Base-by-base conservation (phyloP, 2,113 vertebrate species). In the Lethenteron reissneri region DNA sequence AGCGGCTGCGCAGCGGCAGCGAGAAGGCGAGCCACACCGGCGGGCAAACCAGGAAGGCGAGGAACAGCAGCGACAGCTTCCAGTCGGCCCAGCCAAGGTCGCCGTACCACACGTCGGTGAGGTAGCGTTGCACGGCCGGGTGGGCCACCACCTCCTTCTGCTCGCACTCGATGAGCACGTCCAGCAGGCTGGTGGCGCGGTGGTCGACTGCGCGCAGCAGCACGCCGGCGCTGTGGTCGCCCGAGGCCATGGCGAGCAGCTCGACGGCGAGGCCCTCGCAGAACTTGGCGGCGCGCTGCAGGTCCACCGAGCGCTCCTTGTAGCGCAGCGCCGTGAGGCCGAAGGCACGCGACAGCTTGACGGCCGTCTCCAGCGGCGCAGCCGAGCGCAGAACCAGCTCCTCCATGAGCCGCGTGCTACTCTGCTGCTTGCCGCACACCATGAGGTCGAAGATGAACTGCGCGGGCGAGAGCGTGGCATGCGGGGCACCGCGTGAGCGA, bases 381-480 rank as follows among this genome's bases (percentile, higher is more conserved):
- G 71, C 10, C 1, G 78, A 79, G 71, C 79, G 76, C 12, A 81
- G 75, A n/a, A 79, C 76, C 21, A 79, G 74, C 71, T 81, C 79
- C 62, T 78, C 77, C 68, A 79, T 76, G 14, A 76, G 73, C 11
- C 72, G 57, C 75, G 80, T 79, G 56, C 71, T 69, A 69, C 79
- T 81, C 41, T 41, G 41, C 71, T 80, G 74, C 58, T 75, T 77
- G 15, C 80, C 78, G 10, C 79, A 81, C 17, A 81, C 78, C 80
- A 81, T 81, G 72, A 81, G 74, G 72, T 81, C 79, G 71, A 81
- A 79, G n/a, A 80, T 74, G 58, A 81, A 80, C 79, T 80, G 72
- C 2, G 74, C 73, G 71, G 57, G 56, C 70, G 41, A 41, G 41
- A 41, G 41, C 41, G 41, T 6, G 41, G 41, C 41, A 41, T 7